Percentiles rank a stretch among this genome's conserved stretches.
These are phyloP conservation scores for Ichneumon xanthorius DNA, from an alignment of 2,888 invertebrate genomes.

Conservation along the genomic window DNA sequence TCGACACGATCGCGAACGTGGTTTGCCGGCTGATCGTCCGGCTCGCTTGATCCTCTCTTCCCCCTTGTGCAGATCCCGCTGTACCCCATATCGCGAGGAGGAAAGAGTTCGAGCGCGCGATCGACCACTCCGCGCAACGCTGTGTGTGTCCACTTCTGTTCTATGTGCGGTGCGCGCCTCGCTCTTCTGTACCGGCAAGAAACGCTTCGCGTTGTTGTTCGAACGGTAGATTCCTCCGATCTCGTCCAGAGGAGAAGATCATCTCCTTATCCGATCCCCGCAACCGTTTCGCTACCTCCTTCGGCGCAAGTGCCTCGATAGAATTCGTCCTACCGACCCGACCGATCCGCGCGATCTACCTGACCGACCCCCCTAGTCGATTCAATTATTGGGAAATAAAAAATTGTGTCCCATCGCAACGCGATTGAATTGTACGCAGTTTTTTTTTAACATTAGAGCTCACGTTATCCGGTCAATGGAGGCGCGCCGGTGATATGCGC, in stretches of 20 bases:
- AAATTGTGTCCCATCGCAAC: background rate
- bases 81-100: constrained; percentile 28
- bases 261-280: constrained; percentile 62
- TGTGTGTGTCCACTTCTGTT: constrained; percentile 8
- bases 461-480: constrained; percentile 79
- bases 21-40: constrained; percentile 58
- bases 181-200: background rate
- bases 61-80: constrained; percentile 21
- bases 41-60: constrained; percentile 49
- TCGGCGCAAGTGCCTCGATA: background rate
- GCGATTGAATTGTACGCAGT: background rate
- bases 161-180: background rate
- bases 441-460: constrained; percentile 73
- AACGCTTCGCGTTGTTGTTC: constrained; percentile 5
- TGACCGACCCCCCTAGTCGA: background rate
- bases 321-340: background rate
- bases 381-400: background rate
- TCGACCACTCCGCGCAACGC: constrained; percentile 2
- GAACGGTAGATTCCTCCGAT: constrained; percentile 36
- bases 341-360: background rate
- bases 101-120: constrained; percentile 48
- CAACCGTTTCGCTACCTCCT: constrained; percentile 60
- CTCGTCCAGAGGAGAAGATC: constrained; percentile 40
- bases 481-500: constrained; percentile 62
- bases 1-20: constrained; percentile 76